These are phyloP conservation scores for Lepus americanus DNA, from an alignment of 2,113 vertebrate genomes.

Conservation along the genomic window DNA sequence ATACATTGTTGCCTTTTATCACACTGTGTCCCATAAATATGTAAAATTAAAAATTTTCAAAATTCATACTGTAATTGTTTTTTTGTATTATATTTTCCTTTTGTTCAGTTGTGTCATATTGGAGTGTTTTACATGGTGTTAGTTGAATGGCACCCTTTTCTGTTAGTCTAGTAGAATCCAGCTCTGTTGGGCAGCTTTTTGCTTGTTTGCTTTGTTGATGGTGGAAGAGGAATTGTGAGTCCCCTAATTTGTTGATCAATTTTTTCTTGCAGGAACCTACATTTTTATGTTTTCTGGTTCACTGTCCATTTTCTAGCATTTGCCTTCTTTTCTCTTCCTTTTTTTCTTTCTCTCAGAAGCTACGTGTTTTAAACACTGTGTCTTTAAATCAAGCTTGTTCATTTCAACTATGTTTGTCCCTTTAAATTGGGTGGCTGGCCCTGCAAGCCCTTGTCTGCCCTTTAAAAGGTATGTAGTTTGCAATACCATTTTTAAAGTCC, in stretches of 20 bases:
- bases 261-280: not conserved
- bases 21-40: no score
- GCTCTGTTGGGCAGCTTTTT: not conserved
- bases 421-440: not conserved
- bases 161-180: not conserved
- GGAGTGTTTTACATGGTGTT: not conserved
- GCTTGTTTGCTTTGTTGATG: not conserved
- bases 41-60: no score
- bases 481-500: not conserved
- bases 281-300: constrained; percentile 24
- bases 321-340: fast-evolving
- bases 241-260: not conserved
- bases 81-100: constrained; percentile 38
- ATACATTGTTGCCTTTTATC: no score
- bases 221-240: not conserved
- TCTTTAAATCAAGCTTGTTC: not conserved
- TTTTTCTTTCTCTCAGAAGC: not conserved
- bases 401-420: not conserved
- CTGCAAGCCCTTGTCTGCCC: not conserved
- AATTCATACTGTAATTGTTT: constrained; percentile 31
- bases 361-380: not conserved
- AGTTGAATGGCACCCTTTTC: constrained; percentile 1
- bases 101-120: not conserved
- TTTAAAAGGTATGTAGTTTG: not conserved
- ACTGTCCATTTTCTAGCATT: not conserved